Evolutionary conservation across 2,888 invertebrate species (phyloP).

Genomic region (Drosophila anceps): DNA sequence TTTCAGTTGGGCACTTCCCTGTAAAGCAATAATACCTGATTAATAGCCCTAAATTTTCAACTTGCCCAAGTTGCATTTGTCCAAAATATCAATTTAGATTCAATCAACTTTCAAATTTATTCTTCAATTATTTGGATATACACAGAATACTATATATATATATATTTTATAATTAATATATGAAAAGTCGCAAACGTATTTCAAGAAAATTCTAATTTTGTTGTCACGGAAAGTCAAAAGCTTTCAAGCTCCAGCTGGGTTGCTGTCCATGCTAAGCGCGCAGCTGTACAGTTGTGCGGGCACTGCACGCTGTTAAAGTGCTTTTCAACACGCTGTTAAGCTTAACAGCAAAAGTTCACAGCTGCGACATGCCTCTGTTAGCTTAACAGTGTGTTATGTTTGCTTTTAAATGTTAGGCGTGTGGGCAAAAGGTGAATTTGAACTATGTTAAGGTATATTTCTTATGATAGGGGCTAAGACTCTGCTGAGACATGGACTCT

Average conservation of each 20-base stretch:
- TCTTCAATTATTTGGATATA: too few relatives aligned
- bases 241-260: constrained; percentile 10
- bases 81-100: too few relatives aligned
- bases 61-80: too few relatives aligned
- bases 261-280: constrained; percentile 32
- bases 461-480: background rate
- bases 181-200: too few relatives aligned
- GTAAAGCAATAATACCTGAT: too few relatives aligned
- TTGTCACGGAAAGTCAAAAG: background rate
- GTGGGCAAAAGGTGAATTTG: background rate
- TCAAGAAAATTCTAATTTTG: too few relatives aligned
- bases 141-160: too few relatives aligned
- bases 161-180: too few relatives aligned
- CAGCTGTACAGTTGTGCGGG: constrained; percentile 9
- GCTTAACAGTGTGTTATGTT: constrained; percentile 16
- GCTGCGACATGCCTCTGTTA: background rate
- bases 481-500: background rate
- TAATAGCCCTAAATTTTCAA: too few relatives aligned
- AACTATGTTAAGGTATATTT: background rate
- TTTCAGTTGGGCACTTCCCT: too few relatives aligned
- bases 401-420: background rate
- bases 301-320: constrained; percentile 1
- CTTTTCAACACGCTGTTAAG: constrained; percentile 25
- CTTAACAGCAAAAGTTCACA: constrained; percentile 24
- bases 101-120: too few relatives aligned